phyloP scores from a whole-genome alignment of 2,888 invertebrate genomes.

The Drosophila paranaensis region DNA sequence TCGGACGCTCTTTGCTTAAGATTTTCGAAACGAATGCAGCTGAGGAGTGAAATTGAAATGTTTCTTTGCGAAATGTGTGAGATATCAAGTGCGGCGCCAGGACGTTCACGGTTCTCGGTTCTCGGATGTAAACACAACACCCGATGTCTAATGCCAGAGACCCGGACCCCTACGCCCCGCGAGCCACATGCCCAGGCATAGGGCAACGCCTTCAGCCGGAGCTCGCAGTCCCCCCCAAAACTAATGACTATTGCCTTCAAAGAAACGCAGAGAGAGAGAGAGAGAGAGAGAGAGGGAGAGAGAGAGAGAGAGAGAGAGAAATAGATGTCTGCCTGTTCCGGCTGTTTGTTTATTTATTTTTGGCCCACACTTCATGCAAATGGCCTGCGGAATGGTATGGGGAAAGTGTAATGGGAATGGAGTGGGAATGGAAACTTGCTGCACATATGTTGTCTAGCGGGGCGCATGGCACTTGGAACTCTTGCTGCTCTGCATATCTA shows the following conservation, averaged over 20 bases:
- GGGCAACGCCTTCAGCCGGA: constrained; percentile 51
- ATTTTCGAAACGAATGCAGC: constrained; percentile 21
- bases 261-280: constrained; percentile 33
- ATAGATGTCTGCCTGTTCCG: constrained; percentile 57
- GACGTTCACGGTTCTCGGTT: constrained; percentile 11
- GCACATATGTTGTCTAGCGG: constrained; percentile 43
- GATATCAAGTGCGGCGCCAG: constrained; percentile 63
- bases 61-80: constrained; percentile 50
- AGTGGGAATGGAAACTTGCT: background rate
- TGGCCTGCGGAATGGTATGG: constrained; percentile 30
- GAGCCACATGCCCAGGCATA: constrained; percentile 37
- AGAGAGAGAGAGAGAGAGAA: background rate
- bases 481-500: constrained; percentile 49
- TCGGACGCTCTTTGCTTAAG: constrained; percentile 47
- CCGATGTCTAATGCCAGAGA: background rate
- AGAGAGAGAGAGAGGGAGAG: constrained; percentile 23
- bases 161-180: background rate
- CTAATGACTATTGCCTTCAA: constrained; percentile 76
- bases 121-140: constrained; percentile 13
- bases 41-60: constrained; percentile 11
- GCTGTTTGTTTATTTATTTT: constrained; percentile 55
- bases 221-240: constrained; percentile 48
- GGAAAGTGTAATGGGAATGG: constrained; percentile 13
- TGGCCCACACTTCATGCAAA: constrained; percentile 70
- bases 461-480: constrained; percentile 38